phyloP scores from a whole-genome alignment of 2,113 vertebrate species.

The Tupaia chinensis region DNA sequence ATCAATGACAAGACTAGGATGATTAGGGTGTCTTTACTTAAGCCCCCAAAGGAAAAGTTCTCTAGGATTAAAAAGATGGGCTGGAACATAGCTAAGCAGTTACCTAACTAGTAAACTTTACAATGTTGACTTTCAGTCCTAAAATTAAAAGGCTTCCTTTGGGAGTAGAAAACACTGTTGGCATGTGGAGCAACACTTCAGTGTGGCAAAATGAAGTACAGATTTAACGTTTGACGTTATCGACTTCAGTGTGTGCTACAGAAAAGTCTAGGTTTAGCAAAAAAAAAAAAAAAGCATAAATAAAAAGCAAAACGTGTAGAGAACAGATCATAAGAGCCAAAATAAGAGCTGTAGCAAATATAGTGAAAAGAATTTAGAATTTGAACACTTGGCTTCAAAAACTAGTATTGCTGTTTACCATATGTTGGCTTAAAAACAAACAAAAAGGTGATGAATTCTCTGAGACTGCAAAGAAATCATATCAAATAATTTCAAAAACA shows the following conservation, averaged over 20 bases:
- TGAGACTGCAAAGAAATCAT: not conserved
- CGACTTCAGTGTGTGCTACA: not conserved
- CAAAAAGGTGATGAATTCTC: not conserved
- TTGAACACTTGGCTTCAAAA: conserved; percentile 1
- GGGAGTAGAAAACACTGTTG: not conserved
- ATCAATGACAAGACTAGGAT: not conserved
- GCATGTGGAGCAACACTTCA: not conserved
- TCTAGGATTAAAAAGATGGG: not conserved
- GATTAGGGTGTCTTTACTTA: not conserved
- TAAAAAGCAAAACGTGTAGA: not conserved
- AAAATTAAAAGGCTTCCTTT: not conserved
- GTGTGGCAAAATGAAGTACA: conserved; percentile 33
- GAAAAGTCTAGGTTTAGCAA: conserved; percentile 20
- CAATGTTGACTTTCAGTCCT: not conserved
- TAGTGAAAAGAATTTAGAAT: not conserved
- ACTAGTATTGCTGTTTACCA: not conserved
- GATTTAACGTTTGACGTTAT: not conserved
- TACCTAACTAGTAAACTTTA: not conserved
- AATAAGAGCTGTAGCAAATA: conserved; percentile 17
- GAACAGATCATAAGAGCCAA: conserved; percentile 5
- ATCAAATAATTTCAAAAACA: conserved; percentile 34
- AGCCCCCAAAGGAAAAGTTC: not conserved
- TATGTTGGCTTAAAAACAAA: not conserved
- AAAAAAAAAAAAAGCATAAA: conserved; percentile 29
- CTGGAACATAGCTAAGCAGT: not conserved